phyloP scores from a whole-genome alignment of 2,113 vertebrate genomes.

The Ciconia boyciana region DNA sequence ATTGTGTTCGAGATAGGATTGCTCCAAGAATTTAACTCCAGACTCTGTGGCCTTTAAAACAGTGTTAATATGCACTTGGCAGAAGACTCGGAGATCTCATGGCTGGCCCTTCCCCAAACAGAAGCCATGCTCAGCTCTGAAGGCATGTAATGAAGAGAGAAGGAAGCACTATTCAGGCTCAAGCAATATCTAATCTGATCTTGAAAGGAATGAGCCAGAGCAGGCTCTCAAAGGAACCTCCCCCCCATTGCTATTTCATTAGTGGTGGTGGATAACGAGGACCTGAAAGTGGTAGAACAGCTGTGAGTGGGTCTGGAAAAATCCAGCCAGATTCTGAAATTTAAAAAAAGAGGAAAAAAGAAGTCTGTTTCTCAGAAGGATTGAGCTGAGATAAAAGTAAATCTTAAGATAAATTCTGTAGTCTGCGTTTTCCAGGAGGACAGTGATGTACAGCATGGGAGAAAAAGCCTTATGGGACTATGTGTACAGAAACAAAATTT shows the following conservation, averaged over 20 bases:
- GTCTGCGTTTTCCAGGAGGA: background rate
- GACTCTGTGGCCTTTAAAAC: background rate
- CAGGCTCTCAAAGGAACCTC: constrained; percentile 2
- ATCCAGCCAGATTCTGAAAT: background rate
- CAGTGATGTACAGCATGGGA: background rate
- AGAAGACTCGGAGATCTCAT: background rate
- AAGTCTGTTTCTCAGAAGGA: background rate
- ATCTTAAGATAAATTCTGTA: background rate
- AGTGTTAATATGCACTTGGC: background rate
- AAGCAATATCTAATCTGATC: constrained; percentile 24
- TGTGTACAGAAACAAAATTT: background rate
- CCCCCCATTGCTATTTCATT: background rate
- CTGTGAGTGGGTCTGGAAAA: background rate
- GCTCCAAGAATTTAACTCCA: background rate
- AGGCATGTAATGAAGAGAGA: background rate
- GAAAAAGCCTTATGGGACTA: background rate
- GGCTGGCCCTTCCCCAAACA: background rate
- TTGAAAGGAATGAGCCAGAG: constrained; percentile 40
- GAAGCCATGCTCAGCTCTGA: constrained; percentile 1
- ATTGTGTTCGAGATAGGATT: background rate
- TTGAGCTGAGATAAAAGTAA: background rate
- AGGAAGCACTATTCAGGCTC: background rate
- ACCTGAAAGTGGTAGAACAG: background rate
- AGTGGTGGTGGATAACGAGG: background rate
- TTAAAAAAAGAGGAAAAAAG: background rate